Percentiles rank a stretch among this genome's conserved stretches.
Evolutionary conservation across 2,113 vertebrate species (phyloP).

Genomic region (Toxotes jaculatrix): DNA sequence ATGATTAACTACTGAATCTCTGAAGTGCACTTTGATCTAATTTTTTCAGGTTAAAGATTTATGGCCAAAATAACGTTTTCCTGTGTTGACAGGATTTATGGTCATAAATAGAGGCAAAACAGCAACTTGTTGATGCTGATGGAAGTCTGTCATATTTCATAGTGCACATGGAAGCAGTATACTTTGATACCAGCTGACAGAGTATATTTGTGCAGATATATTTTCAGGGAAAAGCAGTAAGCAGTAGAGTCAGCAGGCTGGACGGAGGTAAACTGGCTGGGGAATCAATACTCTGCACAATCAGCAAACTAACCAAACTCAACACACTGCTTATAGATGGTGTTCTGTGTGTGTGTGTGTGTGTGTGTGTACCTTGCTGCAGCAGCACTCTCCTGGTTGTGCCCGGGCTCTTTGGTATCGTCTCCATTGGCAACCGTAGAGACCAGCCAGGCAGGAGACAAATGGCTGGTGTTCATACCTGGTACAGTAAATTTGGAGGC

Average conservation of each 20-base stretch:
- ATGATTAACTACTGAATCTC: not conserved
- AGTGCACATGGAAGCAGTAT: constrained; percentile 13
- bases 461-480: constrained; percentile 89
- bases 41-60: not conserved
- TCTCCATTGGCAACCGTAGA: constrained; percentile 92
- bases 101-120: not conserved
- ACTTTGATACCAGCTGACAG: constrained; percentile 48
- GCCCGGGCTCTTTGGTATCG: constrained; percentile 85
- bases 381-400: constrained; percentile 90
- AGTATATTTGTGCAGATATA: constrained; percentile 30
- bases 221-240: constrained; percentile 27
- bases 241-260: constrained; percentile 52
- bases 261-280: not conserved
- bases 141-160: not conserved
- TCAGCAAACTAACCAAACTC: constrained; percentile 44
- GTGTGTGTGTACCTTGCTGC: constrained; percentile 82
- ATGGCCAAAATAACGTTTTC: not conserved
- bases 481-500: not conserved
- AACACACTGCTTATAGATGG: constrained; percentile 16
- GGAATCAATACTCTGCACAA: constrained; percentile 66
- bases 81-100: not conserved
- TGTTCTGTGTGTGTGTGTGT: constrained; percentile 11
- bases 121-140: not conserved
- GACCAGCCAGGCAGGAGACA: constrained; percentile 89
- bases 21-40: not conserved